Conservation (phyloP, 2,797 vertebrate species). For the Echeneis naucrates region DNA sequence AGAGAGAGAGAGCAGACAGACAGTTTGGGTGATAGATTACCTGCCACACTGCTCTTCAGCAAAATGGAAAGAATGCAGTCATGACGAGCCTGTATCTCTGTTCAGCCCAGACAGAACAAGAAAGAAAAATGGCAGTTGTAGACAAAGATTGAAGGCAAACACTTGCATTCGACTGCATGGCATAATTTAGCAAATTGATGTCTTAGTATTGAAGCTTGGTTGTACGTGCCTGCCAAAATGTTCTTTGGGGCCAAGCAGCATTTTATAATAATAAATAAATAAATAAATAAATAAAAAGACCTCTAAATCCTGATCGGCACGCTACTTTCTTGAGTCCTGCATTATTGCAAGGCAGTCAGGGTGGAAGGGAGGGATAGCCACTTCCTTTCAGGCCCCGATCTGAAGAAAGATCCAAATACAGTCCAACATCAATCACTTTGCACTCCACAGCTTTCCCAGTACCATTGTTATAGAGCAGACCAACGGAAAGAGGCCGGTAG, state of each 20-base stretch:
- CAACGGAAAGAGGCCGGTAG: conserved; percentile 85
- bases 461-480: conserved; percentile 87
- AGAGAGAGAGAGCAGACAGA: conserved; percentile 53
- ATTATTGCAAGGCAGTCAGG: conserved; percentile 55
- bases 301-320: conserved; percentile 71
- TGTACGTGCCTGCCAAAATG: conserved; percentile 64
- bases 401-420: conserved; percentile 85
- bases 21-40: conserved; percentile 70
- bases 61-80: conserved; percentile 77
- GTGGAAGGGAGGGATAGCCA: conserved; percentile 74
- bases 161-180: conserved; percentile 34
- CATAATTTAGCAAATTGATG: conserved; percentile 70
- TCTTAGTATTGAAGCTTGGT: conserved; percentile 70
- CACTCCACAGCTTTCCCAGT: conserved; percentile 79
- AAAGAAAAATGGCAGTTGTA: conserved; percentile 45
- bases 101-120: conserved; percentile 36
- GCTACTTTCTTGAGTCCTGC: conserved; percentile 62
- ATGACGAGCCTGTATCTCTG: conserved; percentile 73
- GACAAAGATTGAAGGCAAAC: conserved; percentile 43
- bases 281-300: conserved; percentile 53
- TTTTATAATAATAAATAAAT: too few species aligned
- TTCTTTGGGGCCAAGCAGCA: conserved; percentile 66
- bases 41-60: conserved; percentile 58
- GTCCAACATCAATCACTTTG: conserved; percentile 84
- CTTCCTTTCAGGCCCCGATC: conserved; percentile 81